Percentiles rank a stretch among this genome's conserved stretches.
phyloP scores from a whole-genome alignment of 2,797 vertebrate genomes.

The Danio jaintianensis region DNA sequence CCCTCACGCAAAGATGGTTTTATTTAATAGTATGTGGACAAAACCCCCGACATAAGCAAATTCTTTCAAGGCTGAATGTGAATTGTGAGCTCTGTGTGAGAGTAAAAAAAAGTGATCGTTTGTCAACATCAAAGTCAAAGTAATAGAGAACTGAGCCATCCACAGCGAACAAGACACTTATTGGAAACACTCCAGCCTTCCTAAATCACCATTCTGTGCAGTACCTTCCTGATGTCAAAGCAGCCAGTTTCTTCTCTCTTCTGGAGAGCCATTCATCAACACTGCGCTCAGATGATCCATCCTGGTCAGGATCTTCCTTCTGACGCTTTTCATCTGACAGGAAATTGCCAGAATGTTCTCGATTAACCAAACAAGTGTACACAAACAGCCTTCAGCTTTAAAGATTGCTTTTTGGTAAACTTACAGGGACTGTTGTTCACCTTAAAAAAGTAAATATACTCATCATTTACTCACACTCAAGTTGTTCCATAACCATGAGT shows the following conservation, averaged over 20 bases:
- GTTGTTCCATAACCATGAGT: no score
- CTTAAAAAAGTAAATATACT: no score
- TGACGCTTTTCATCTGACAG: slow-evolving; percentile 82
- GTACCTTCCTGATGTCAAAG: slow-evolving; percentile 82
- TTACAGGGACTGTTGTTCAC: neutral
- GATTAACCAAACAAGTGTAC: slow-evolving; percentile 5
- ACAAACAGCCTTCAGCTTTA: neutral
- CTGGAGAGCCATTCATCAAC: slow-evolving; percentile 90
- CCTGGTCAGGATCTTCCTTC: slow-evolving; percentile 73
- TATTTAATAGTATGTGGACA: no score
- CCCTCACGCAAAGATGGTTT: no score
- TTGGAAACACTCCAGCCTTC: neutral
- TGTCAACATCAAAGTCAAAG: slow-evolving; percentile 1
- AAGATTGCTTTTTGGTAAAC: neutral
- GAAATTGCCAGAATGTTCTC: slow-evolving; percentile 5
- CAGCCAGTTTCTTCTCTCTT: slow-evolving; percentile 81
- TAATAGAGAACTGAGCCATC: neutral
- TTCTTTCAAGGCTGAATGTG: neutral
- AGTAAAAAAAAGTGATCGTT: neutral
- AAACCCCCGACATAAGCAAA: neutral
- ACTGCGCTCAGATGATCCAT: slow-evolving; percentile 66
- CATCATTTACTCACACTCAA: no score
- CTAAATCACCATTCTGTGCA: neutral
- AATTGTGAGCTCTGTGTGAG: neutral
- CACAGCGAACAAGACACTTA: neutral